Evolutionary conservation across 2,113 vertebrate genomes (phyloP).

Genomic region (Gyps fulvus): DNA sequence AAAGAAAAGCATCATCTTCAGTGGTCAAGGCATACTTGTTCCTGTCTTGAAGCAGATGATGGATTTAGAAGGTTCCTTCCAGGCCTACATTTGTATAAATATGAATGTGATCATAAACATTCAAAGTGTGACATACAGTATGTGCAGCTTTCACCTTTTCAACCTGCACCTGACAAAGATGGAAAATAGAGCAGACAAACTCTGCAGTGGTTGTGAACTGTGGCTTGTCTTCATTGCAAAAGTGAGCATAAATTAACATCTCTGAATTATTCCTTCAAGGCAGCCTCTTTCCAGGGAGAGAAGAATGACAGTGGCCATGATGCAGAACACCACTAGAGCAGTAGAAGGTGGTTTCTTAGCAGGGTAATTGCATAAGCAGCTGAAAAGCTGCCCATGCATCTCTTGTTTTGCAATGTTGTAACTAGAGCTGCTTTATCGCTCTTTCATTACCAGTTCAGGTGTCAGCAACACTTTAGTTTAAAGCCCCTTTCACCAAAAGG

Average conservation of each 20-base stretch:
- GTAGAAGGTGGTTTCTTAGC: neutral
- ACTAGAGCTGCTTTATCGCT: neutral
- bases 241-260: neutral
- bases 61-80: neutral
- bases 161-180: neutral
- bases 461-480: neutral
- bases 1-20: neutral
- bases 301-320: neutral
- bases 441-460: constrained; percentile 1
- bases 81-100: neutral
- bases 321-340: neutral
- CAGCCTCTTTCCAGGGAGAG: neutral
- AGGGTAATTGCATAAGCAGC: neutral
- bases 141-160: neutral
- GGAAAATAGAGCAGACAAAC: neutral
- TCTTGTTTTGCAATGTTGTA: neutral
- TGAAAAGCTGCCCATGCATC: neutral
- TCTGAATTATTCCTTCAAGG: neutral
- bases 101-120: neutral
- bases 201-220: neutral
- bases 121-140: neutral
- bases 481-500: neutral
- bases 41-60: neutral
- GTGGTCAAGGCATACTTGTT: accelerated
- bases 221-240: neutral